These are phyloP conservation scores for Euthynnus affinis DNA, from an alignment of 2,797 vertebrate genomes.

Conservation along the genomic window DNA sequence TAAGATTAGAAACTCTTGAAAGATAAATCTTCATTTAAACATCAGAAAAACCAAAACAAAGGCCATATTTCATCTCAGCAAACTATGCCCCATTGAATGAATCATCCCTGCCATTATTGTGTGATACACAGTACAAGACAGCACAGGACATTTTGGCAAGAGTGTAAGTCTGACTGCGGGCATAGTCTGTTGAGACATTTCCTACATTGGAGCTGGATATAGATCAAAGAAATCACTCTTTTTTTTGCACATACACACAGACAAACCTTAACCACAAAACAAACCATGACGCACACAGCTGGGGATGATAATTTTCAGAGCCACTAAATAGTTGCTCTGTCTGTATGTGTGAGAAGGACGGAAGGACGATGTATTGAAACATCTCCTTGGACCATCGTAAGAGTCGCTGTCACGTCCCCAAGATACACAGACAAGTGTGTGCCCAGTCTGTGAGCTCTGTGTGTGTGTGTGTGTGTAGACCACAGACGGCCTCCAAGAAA, in stretches of 20 bases:
- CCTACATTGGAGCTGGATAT: conserved; percentile 61
- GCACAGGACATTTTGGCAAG: conserved; percentile 50
- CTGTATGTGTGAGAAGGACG: conserved; percentile 37
- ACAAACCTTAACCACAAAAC: conserved; percentile 58
- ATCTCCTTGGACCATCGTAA: conserved; percentile 61
- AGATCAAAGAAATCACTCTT: conserved; percentile 58
- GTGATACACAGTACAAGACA: conserved; percentile 47
- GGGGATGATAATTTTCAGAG: conserved; percentile 51
- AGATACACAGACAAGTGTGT: conserved; percentile 61
- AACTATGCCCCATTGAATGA: conserved; percentile 42
- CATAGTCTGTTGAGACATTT: conserved; percentile 59
- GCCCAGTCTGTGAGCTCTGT: conserved; percentile 39
- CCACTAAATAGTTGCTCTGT: conserved; percentile 55
- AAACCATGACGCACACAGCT: conserved; percentile 67
- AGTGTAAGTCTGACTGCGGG: conserved; percentile 42
- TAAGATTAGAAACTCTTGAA: conserved; percentile 44
- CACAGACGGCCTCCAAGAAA: conserved; percentile 55
- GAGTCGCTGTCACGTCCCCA: conserved; percentile 60
- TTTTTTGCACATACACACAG: conserved; percentile 15
- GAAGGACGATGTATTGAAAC: conserved; percentile 63
- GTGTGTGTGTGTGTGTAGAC: conserved; percentile 24
- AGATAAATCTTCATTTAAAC: conserved; percentile 49
- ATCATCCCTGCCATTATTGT: conserved; percentile 38
- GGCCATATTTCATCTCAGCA: conserved; percentile 43
- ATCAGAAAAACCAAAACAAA: conserved; percentile 49